Evolutionary conservation across 2,888 invertebrate species (phyloP).

Genomic region (Drosophila limbata): DNA sequence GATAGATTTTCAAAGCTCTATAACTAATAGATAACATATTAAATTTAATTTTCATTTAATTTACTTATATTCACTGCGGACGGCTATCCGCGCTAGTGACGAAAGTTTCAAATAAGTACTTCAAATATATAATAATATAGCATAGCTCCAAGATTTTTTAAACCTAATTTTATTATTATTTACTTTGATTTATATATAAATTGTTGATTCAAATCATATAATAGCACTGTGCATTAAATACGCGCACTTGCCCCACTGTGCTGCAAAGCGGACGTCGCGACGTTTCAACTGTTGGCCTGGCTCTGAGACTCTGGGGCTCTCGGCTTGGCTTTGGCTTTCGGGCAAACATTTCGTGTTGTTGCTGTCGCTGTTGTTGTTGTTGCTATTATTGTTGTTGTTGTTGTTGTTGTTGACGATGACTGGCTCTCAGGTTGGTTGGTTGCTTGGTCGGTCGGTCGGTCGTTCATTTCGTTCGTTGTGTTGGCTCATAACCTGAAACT

Average conservation of each 20-base stretch:
- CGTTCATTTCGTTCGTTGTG: conserved; percentile 49
- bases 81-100: too few species aligned
- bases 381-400: conserved; percentile 26
- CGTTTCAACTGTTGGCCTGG: conserved; percentile 64
- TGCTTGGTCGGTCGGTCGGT: conserved; percentile 16
- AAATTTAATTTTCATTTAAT: too few species aligned
- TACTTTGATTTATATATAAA: too few species aligned
- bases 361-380: conserved; percentile 24
- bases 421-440: conserved; percentile 68
- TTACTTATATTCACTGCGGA: too few species aligned
- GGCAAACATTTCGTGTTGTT: conserved; percentile 71
- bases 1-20: neutral
- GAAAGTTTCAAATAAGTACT: too few species aligned
- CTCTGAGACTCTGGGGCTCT: conserved; percentile 63
- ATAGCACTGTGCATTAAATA: neutral
- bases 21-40: neutral
- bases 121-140: too few species aligned
- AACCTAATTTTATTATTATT: too few species aligned
- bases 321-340: conserved; percentile 76
- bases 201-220: neutral
- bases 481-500: conserved; percentile 81
- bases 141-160: too few species aligned
- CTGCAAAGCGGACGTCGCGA: conserved; percentile 61
- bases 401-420: conserved; percentile 71
- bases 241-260: conserved; percentile 44